phyloP scores from a whole-genome alignment of 2,888 invertebrate species.

The Acanthosoma haemorrhoidale region DNA sequence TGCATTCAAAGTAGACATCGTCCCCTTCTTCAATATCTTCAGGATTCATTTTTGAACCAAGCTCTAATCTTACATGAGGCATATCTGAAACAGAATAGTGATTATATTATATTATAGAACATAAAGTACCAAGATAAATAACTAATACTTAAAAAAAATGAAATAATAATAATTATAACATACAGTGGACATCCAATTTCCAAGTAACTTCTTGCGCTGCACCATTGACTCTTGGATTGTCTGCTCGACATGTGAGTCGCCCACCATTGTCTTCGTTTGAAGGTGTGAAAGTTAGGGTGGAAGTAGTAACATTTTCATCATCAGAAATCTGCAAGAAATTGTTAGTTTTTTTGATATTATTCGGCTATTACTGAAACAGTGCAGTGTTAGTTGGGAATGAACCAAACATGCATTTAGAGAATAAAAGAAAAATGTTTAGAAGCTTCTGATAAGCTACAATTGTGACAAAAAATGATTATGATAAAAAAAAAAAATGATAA shows the following conservation, averaged over 20 bases:
- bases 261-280: constrained; percentile 72
- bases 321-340: constrained; percentile 60
- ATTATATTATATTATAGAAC: neutral
- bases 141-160: neutral
- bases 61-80: constrained; percentile 61
- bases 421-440: too few relatives aligned
- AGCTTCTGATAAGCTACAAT: too few relatives aligned
- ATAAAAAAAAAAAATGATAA: too few relatives aligned
- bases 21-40: constrained; percentile 76
- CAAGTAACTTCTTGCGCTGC: constrained; percentile 71
- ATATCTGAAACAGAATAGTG: constrained; percentile 52
- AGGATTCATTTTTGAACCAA: constrained; percentile 71
- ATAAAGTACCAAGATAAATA: neutral
- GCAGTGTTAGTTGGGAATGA: too few relatives aligned
- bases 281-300: constrained; percentile 68
- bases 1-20: constrained; percentile 76
- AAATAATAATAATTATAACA: constrained; percentile 50
- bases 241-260: constrained; percentile 72
- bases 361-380: too few relatives aligned
- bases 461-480: too few relatives aligned
- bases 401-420: too few relatives aligned
- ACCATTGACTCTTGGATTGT: constrained; percentile 67
- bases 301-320: constrained; percentile 76
- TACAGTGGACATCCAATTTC: constrained; percentile 81
- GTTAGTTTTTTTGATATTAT: too few relatives aligned